Evolutionary conservation across 2,888 invertebrate genomes (phyloP), one percentile per base, ranked within the genome.

Genomic region (Drosophila mimetica): DNA sequence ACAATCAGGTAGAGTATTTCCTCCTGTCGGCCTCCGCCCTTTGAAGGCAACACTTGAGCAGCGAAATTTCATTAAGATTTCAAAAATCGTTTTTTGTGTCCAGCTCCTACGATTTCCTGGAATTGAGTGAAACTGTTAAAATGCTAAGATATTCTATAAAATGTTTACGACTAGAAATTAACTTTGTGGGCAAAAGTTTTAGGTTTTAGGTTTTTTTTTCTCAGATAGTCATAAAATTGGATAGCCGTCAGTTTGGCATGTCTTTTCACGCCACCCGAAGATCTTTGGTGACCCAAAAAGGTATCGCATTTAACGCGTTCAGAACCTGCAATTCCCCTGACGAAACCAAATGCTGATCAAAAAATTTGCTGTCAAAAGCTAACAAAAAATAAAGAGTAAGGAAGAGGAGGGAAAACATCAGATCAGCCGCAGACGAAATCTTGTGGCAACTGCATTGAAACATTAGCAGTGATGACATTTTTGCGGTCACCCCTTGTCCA

Each of bases 391-490:
- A 44, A 14, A 37, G 22, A 14, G 36, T 11, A 34, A 42, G 47
- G 2, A 22, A n/a, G 18, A 18, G 34, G 32, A 41, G n/a, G n/a
- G n/a, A n/a, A n/a, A n/a, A 41, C 71, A 73, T 63, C 64, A 86
- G 76, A 86, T 82, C 73, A 78, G 76, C 65, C 59, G 53, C 59
- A 69, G 61, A 55, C 65, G 67, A 76, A 69, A 74, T 71, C 58
- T 42, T 46, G 59, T 64, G 84, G 66, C 69, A 75, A 84, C 76
- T 86, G 83, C 89, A 88, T 88, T 90, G 89, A 89, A 89, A 88
- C 88, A 86, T 86, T 87, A 89, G 89, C 89, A 88, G 88, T 89
- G 89, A 90, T 90, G 89, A 90, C 89, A 90, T 90, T 90, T 90
- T 84, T 90, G 89, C 84, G 90, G 89, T 90, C 76, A 65, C 36